These are phyloP conservation scores for Microctenopoma stevenorrisi DNA, from an alignment of 2,797 vertebrate genomes.

Conservation along the genomic window DNA sequence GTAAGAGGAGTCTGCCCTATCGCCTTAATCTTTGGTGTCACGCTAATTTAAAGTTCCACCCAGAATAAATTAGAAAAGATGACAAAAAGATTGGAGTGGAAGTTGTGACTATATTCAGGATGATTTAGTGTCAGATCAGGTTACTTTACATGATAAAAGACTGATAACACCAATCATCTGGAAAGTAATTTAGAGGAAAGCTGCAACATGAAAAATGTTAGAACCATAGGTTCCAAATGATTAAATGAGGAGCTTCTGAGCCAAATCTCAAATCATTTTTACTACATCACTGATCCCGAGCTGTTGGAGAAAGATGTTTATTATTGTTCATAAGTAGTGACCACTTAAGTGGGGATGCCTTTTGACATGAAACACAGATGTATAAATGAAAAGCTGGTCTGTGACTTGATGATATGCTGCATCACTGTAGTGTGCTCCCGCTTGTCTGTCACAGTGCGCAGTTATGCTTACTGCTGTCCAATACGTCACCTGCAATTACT, in stretches of 20 bases:
- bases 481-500: conserved; percentile 16
- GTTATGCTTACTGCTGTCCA: conserved; percentile 33
- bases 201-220: conserved; percentile 32
- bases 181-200: conserved; percentile 46
- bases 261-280: conserved; percentile 19
- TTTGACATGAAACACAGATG: conserved; percentile 23
- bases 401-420: conserved; percentile 22
- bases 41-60: conserved; percentile 44
- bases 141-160: conserved; percentile 50
- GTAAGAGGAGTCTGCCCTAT: conserved; percentile 13
- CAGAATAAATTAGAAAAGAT: conserved; percentile 53
- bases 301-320: conserved; percentile 2
- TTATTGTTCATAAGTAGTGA: background rate
- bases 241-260: conserved; percentile 33
- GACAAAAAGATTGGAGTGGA: conserved; percentile 38
- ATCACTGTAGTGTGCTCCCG: conserved; percentile 18
- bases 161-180: conserved; percentile 47
- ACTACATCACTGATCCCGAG: conserved; percentile 21
- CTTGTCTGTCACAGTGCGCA: conserved; percentile 36
- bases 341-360: background rate
- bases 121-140: conserved; percentile 48
- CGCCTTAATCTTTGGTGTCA: conserved; percentile 40
- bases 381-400: conserved; percentile 15
- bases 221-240: conserved; percentile 24
- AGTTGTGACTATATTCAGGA: conserved; percentile 27